A percentile compares a stretch with the other conserved stretches of the same genome.
Conservation (phyloP, 2,113 vertebrate species). For the Ictalurus punctatus region DNA sequence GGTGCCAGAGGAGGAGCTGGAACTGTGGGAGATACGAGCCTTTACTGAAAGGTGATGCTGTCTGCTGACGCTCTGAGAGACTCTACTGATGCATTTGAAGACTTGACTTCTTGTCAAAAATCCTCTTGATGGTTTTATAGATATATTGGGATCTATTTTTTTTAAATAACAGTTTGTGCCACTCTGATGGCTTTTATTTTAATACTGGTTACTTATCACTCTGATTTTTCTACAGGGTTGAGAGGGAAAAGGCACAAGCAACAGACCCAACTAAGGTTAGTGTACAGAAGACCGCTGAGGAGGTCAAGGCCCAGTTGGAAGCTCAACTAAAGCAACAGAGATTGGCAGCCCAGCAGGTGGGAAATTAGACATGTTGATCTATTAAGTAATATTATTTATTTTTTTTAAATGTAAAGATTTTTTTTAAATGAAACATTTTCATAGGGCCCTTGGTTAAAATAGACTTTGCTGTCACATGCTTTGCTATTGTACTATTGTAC, state of each 20-base stretch:
- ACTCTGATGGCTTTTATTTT: background rate
- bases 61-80: background rate
- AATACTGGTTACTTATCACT: background rate
- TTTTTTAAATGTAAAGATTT: background rate
- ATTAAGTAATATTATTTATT: background rate
- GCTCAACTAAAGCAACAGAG: slow-evolving; percentile 87
- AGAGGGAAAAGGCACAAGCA: slow-evolving; percentile 94
- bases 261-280: slow-evolving; percentile 88
- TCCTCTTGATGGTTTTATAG: too few species aligned
- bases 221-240: slow-evolving; percentile 76
- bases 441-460: background rate
- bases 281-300: slow-evolving; percentile 82
- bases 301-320: slow-evolving; percentile 83
- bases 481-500: background rate
- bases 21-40: slow-evolving; percentile 97
- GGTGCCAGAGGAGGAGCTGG: slow-evolving; percentile 96
- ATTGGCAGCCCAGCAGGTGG: slow-evolving; percentile 85
- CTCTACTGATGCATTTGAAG: background rate
- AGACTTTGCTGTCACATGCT: background rate
- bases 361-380: slow-evolving; percentile 42
- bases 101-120: background rate
- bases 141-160: background rate
- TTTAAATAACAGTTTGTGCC: background rate
- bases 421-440: background rate
- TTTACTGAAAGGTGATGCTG: slow-evolving; percentile 92